A percentile compares a stretch with the other conserved stretches of the same genome.
Conservation (phyloP, 2,888 invertebrate species). For the Erynnis tages region DNA sequence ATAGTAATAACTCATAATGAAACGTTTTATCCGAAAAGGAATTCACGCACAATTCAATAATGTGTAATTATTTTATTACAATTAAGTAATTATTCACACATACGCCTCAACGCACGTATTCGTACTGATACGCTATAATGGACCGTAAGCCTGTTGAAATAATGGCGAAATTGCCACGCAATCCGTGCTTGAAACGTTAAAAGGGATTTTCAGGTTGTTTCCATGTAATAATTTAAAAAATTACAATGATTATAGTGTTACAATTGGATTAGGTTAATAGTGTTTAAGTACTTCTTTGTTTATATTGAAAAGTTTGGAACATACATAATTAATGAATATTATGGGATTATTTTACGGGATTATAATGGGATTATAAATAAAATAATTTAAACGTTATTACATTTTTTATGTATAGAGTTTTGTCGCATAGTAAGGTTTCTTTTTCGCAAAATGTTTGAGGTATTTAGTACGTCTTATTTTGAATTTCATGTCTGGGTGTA, state of each 20-base stretch:
- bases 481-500: too few relatives aligned
- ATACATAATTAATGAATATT: too few relatives aligned
- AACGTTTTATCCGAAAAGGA: not conserved
- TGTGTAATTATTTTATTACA: constrained; percentile 4
- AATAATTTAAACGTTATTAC: too few relatives aligned
- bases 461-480: too few relatives aligned
- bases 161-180: not conserved
- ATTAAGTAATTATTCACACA: constrained; percentile 19
- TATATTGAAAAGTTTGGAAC: too few relatives aligned
- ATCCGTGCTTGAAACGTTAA: not conserved
- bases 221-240: not conserved
- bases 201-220: constrained; percentile 2
- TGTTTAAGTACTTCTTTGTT: too few relatives aligned
- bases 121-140: not conserved
- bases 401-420: too few relatives aligned
- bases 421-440: too few relatives aligned
- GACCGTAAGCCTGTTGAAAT: not conserved
- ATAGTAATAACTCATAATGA: not conserved
- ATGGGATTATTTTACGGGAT: too few relatives aligned
- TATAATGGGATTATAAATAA: too few relatives aligned
- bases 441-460: too few relatives aligned
- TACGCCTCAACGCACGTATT: constrained; percentile 8
- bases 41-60: constrained; percentile 4
- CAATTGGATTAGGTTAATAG: too few relatives aligned
- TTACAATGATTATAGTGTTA: not conserved